Evolutionary conservation across 2,113 vertebrate species (phyloP).

Genomic region (Montifringilla adamsi): DNA sequence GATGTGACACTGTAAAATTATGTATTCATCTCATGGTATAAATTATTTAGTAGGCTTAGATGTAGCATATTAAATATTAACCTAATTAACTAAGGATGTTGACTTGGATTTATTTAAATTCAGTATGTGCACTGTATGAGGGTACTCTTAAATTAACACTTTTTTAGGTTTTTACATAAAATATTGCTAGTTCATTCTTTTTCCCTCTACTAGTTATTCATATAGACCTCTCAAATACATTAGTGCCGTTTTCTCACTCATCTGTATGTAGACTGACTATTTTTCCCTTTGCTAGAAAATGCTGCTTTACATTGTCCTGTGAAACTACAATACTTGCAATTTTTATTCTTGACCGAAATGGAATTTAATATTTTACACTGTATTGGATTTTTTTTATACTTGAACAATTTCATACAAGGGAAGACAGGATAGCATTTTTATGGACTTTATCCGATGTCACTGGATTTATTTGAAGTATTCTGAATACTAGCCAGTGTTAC

Average conservation of each 20-base stretch:
- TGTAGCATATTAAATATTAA: constrained; percentile 92
- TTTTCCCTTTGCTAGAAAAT: constrained; percentile 76
- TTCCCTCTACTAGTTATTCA: constrained; percentile 66
- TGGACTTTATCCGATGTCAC: constrained; percentile 91
- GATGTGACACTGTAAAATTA: constrained; percentile 96
- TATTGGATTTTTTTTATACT: constrained; percentile 99
- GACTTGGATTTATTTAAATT: constrained; percentile 96
- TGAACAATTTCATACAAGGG: constrained; percentile 99
- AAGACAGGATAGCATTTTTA: constrained; percentile 93
- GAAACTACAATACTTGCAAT: constrained; percentile 91
- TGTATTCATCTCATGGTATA: constrained; percentile 99
- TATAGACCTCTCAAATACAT: constrained; percentile 73
- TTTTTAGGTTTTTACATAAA: constrained; percentile 86
- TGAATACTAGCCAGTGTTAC: constrained; percentile 84
- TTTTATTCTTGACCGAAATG: constrained; percentile 92
- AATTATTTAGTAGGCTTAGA: constrained; percentile 98
- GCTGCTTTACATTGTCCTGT: constrained; percentile 92
- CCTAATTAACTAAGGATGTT: constrained; percentile 95
- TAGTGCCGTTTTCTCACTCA: constrained; percentile 63
- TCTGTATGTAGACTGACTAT: constrained; percentile 77
- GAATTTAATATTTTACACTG: constrained; percentile 97
- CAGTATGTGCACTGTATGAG: constrained; percentile 95
- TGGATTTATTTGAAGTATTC: constrained; percentile 93
- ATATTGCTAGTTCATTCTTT: constrained; percentile 80
- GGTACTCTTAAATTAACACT: constrained; percentile 83